Percentiles rank a stretch among this genome's conserved stretches.
Conservation (phyloP, 2,888 invertebrate species). For the Amphimallon solstitiale region DNA sequence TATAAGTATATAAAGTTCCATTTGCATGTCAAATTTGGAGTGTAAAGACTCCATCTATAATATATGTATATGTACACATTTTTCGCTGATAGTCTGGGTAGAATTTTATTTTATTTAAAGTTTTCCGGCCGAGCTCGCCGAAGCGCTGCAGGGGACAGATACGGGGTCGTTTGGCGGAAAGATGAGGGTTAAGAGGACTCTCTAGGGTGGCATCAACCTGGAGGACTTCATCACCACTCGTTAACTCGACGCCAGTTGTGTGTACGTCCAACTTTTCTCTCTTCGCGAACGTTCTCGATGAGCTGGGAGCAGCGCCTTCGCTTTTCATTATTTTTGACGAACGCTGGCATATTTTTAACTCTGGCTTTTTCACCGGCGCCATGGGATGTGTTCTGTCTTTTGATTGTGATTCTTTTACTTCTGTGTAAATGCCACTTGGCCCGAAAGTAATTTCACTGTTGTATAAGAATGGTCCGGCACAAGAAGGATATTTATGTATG, state of each 20-base stretch:
- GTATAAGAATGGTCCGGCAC: too few species aligned
- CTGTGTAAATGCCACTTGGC: too few species aligned
- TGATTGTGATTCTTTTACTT: too few species aligned
- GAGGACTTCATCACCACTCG: slow-evolving; percentile 51
- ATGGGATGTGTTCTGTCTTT: too few species aligned
- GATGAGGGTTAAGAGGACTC: slow-evolving; percentile 44
- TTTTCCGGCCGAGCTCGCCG: slow-evolving; percentile 28
- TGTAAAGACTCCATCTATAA: slow-evolving; percentile 31
- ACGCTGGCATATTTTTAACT: slow-evolving; percentile 3
- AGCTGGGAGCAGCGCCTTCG: slow-evolving; percentile 11
- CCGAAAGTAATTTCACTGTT: too few species aligned
- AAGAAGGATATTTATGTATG: too few species aligned
- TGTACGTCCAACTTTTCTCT: slow-evolving; percentile 20
- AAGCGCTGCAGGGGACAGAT: slow-evolving; percentile 35
- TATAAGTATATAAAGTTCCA: slow-evolving; percentile 17
- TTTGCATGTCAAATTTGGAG: slow-evolving; percentile 35
- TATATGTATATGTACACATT: slow-evolving; percentile 24
- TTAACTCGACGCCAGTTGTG: slow-evolving; percentile 45
- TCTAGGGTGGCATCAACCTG: slow-evolving; percentile 49
- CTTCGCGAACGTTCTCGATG: not conserved
- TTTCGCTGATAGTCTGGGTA: slow-evolving; percentile 30
- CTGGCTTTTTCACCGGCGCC: not conserved
- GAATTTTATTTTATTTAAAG: slow-evolving; percentile 39
- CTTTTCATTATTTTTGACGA: slow-evolving; percentile 35
- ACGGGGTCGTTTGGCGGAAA: slow-evolving; percentile 41